Percentiles rank a stretch among this genome's conserved stretches.
Evolutionary conservation across 2,888 invertebrate genomes (phyloP).

Genomic region (Achlya flavicornis): DNA sequence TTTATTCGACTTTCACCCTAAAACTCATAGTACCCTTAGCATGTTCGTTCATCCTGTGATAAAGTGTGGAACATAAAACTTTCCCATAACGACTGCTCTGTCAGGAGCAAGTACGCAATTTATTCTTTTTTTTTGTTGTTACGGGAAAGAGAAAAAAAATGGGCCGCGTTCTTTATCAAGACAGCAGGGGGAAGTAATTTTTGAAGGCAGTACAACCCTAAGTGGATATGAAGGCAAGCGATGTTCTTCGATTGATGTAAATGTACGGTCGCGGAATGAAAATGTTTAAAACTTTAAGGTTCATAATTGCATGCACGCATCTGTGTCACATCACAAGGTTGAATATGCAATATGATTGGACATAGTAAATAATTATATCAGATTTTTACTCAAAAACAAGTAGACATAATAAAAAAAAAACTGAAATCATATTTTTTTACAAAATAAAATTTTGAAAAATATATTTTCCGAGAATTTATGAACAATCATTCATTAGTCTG

Average conservation of each 20-base stretch:
- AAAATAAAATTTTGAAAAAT: too few species aligned
- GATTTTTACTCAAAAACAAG: too few species aligned
- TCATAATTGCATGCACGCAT: too few species aligned
- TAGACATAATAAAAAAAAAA: too few species aligned
- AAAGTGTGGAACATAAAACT: slow-evolving; percentile 70
- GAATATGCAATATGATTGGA: too few species aligned
- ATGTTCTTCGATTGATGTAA: background rate
- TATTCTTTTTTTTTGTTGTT: slow-evolving; percentile 50
- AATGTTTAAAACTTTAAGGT: too few species aligned
- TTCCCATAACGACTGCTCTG: slow-evolving; percentile 69
- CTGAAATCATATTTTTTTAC: too few species aligned
- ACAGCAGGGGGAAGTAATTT: slow-evolving; percentile 45
- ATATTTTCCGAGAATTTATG: background rate
- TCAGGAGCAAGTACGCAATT: slow-evolving; percentile 70
- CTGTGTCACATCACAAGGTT: too few species aligned
- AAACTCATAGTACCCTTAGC: slow-evolving; percentile 30
- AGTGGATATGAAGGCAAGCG: background rate
- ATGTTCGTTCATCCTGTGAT: slow-evolving; percentile 60
- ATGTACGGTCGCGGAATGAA: too few species aligned
- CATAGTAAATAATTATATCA: too few species aligned
- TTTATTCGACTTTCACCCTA: slow-evolving; percentile 21
- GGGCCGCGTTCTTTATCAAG: slow-evolving; percentile 48
- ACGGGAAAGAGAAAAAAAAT: slow-evolving; percentile 47
- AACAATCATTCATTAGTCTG: background rate
- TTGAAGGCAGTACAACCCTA: slow-evolving; percentile 25